These are phyloP conservation scores for Anorthoa munda DNA, from an alignment of 2,888 invertebrate species.

Conservation along the genomic window DNA sequence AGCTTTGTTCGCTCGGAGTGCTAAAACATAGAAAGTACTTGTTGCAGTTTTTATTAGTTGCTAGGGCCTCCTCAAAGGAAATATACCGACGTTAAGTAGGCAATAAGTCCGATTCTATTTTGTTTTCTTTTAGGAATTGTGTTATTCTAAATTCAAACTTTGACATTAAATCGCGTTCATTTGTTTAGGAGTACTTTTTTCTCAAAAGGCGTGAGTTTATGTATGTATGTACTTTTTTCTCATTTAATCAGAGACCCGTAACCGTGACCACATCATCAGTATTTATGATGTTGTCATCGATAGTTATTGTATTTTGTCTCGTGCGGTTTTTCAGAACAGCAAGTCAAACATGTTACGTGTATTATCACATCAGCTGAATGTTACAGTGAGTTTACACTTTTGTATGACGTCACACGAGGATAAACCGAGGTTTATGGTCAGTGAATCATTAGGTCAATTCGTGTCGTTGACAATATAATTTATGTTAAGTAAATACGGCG, in stretches of 20 bases:
- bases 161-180: neutral
- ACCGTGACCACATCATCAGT: neutral
- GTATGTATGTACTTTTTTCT: neutral
- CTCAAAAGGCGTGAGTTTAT: too few species aligned
- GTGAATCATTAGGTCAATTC: slow-evolving; percentile 89
- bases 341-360: slow-evolving; percentile 67
- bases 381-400: slow-evolving; percentile 75
- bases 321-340: slow-evolving; percentile 66
- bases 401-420: slow-evolving; percentile 86
- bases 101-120: slow-evolving; percentile 2
- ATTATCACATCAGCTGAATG: slow-evolving; percentile 71
- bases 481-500: slow-evolving; percentile 82
- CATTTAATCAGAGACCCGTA: neutral
- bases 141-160: neutral
- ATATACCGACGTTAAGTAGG: slow-evolving; percentile 46
- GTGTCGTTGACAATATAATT: slow-evolving; percentile 87
- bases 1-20: slow-evolving; percentile 83
- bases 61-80: slow-evolving; percentile 33
- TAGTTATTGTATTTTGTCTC: slow-evolving; percentile 36
- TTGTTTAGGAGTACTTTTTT: neutral
- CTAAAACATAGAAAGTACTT: slow-evolving; percentile 84
- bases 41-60: slow-evolving; percentile 70
- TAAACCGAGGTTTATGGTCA: slow-evolving; percentile 86
- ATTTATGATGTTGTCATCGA: slow-evolving; percentile 40
- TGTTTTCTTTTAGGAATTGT: neutral